These are phyloP conservation scores for Lepeophtheirus salmonis DNA, from an alignment of 1,140 invertebrate genomes.

Conservation along the genomic window DNA sequence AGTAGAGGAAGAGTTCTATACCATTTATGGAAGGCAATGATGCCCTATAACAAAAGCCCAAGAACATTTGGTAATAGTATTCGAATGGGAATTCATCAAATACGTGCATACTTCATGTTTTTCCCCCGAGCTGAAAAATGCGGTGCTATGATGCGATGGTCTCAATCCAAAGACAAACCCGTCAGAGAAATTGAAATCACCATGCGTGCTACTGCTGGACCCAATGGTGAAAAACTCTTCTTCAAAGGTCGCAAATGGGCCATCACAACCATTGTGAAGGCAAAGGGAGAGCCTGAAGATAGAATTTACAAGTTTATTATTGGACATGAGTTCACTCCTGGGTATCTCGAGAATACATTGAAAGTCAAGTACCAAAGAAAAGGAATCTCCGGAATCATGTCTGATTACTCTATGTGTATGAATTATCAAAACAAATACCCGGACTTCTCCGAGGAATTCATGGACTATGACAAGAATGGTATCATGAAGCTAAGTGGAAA, in stretches of 20 bases:
- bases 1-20: background rate
- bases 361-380: slow-evolving; percentile 8
- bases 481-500: slow-evolving; percentile 1
- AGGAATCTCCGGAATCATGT: background rate
- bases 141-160: slow-evolving; percentile 3
- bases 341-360: slow-evolving; percentile 4
- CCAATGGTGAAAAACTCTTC: slow-evolving; percentile 11
- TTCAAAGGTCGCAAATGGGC: slow-evolving; percentile 5
- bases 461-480: background rate
- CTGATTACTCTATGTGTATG: slow-evolving; percentile 9
- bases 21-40: background rate
- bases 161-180: slow-evolving; percentile 12
- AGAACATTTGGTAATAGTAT: background rate
- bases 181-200: slow-evolving; percentile 14
- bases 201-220: background rate
- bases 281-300: slow-evolving; percentile 4
- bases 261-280: slow-evolving; percentile 12
- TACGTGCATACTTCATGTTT: slow-evolving; percentile 1
- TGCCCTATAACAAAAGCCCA: slow-evolving; percentile 16
- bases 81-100: slow-evolving; percentile 7
- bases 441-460: slow-evolving; percentile 9
- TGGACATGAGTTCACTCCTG: background rate
- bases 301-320: slow-evolving; percentile 4
- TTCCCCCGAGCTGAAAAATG: slow-evolving; percentile 16
- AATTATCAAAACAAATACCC: slow-evolving; percentile 6